Conservation (phyloP, 2,113 vertebrate species). For the Labeo catla region DNA sequence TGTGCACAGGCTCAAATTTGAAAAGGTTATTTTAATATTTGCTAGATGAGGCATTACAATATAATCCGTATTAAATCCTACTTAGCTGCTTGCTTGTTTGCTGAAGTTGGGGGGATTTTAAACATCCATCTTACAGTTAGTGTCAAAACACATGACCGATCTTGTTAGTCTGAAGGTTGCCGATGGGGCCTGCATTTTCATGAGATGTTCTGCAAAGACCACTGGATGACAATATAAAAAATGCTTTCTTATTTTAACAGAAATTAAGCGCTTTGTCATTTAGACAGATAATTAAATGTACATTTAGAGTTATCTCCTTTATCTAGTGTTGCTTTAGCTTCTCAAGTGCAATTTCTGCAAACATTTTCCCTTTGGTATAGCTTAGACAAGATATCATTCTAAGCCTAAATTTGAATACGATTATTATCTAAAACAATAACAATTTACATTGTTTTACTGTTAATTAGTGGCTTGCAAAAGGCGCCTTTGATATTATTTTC, state of each 20-base stretch:
- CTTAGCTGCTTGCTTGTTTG: slow-evolving; percentile 3
- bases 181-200: neutral
- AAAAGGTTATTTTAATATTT: slow-evolving; percentile 38
- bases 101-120: slow-evolving; percentile 13
- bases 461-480: no score
- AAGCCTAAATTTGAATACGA: neutral
- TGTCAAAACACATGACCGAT: slow-evolving; percentile 17
- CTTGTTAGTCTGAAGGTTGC: neutral
- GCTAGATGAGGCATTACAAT: slow-evolving; percentile 30
- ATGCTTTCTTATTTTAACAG: neutral
- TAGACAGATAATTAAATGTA: neutral
- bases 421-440: neutral
- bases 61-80: slow-evolving; percentile 25
- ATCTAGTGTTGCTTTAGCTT: neutral
- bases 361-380: neutral
- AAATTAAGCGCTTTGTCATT: slow-evolving; percentile 7
- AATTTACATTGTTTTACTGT: neutral
- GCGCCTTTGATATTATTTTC: no score
- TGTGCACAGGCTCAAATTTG: neutral
- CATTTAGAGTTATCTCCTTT: slow-evolving; percentile 7
- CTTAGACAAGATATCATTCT: neutral
- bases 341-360: neutral
- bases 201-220: neutral
- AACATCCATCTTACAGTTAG: slow-evolving; percentile 19
- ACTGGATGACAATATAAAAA: slow-evolving; percentile 1